Evolutionary conservation across 2,797 vertebrate genomes (phyloP), one percentile per base, ranked within the genome.

Genomic region (Bufotes viridis): DNA sequence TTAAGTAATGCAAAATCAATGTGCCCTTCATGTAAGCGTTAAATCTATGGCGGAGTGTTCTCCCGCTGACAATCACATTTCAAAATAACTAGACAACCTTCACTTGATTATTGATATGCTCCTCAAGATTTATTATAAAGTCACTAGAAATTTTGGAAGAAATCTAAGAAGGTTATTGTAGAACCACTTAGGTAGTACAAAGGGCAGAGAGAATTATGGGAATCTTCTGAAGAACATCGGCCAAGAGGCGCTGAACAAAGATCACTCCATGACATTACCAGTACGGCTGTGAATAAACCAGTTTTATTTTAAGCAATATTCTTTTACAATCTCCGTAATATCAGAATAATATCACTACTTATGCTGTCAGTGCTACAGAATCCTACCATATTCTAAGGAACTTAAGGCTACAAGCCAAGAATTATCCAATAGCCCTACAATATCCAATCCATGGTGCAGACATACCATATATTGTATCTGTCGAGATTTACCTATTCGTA

Each of bases 1-100:
- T 49, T 75, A 22, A 17, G 72, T 85, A 76, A 85, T 85, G 51
- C 55, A 85, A 61, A 74, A 76, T 76, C 70, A 85, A 61, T 76
- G 83, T 26, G 83, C 22, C 83, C 57, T 49, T 76, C 83, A 51
- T 85, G 70, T 76, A 75, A 76, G 83, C 83, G 63, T 76, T 85
- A 61, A 76, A 85, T 85, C 83, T 76, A 75, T 84, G 69, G 72
- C 15, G 7, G 55, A 61, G 17, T 29, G 60, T 26, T 61, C 72
- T 51, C 34, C 61, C 57, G 42, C 57, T 75, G 83, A 85, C 70
- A 85, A 85, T 61, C 70, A 42, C 18, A 18, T 60, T 42, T 84
- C 29, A 17, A 76, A 22, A 58, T 75, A 75, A 51, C 70, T 24
- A 51, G 69, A 75, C 82, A 61, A 42, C 57, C 60, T n/a, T 76